Base-by-base conservation (phyloP, 1,140 invertebrate genomes). In the Euwallacea fornicatus region DNA sequence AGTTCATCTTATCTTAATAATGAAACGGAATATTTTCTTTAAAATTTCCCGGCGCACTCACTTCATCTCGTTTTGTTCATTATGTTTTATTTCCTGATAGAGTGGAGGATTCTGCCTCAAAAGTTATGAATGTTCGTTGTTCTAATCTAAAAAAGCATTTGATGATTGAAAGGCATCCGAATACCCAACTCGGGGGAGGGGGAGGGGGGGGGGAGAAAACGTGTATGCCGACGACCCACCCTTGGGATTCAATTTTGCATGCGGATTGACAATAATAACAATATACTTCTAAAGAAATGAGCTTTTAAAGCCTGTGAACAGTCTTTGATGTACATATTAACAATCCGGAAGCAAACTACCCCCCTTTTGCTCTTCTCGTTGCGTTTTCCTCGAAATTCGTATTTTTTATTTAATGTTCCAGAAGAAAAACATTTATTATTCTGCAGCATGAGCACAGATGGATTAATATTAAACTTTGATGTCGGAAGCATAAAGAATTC, bases 201-300 rank as follows among this genome's bases (percentile, higher is more conserved):
- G n/a, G n/a, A n/a, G 69, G 69, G 21, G 44, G 42, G 69, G 69
- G 69, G 21, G 44, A 54, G 69, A 65, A 71, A 71, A 58, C 61
- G 62, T 71, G 62, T 71, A 44, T 66, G 55, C 64, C 46, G 67
- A 68, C 72, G 71, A 74, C 68, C 66, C 64, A 70, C 74, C 77
- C 77, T 67, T 74, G 78, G 77, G 79, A 80, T 80, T 80, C 78
- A 76, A 79, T 80, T 80, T 80, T 79, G 79, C 79, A 79, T 79
- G 77, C 76, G 78, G 76, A 79, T 79, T 80, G 76, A 78, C 76
- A 79, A 75, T 79, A 80, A 80, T 80, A 79, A 79, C 78, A 79
- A 79, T 80, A 79, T 77, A 76, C 75, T 76, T 74, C 67, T 73
- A 72, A 73, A 74, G 77, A 76, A 78, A 79, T 76, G 76, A 78